phyloP scores from a whole-genome alignment of 2,113 vertebrate genomes.

The Andinoacara biseriatus region DNA sequence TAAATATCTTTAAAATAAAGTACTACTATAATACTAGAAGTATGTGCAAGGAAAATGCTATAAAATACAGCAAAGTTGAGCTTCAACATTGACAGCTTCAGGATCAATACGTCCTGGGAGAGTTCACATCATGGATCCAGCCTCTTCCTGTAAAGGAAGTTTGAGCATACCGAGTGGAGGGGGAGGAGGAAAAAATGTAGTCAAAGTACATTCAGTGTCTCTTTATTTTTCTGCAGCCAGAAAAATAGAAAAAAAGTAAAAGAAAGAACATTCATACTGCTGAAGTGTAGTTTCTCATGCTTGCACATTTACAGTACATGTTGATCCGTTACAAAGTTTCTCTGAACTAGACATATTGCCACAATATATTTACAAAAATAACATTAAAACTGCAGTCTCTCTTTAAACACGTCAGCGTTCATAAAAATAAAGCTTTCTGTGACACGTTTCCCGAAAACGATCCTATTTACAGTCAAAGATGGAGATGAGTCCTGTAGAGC shows the following conservation, averaged over 20 bases:
- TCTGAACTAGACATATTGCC: constrained; percentile 62
- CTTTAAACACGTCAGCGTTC: constrained; percentile 62
- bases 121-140: not conserved
- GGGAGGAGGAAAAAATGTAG: not conserved
- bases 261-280: constrained; percentile 76
- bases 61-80: not conserved
- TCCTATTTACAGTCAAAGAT: constrained; percentile 71
- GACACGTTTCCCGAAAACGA: constrained; percentile 52
- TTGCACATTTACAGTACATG: constrained; percentile 77
- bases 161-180: too few relatives aligned
- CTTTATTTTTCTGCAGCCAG: constrained; percentile 77
- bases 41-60: not conserved
- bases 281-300: constrained; percentile 79
- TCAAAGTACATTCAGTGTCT: constrained; percentile 74
- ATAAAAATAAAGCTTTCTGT: constrained; percentile 81
- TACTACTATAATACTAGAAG: too few relatives aligned
- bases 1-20: not conserved
- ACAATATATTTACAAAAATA: constrained; percentile 78
- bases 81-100: not conserved
- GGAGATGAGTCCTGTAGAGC: constrained; percentile 68
- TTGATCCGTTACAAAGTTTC: constrained; percentile 66
- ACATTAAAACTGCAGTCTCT: constrained; percentile 70
- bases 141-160: not conserved
- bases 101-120: not conserved
- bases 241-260: constrained; percentile 76